Evolutionary conservation across 2,113 vertebrate species (phyloP), one percentile per base, ranked within the genome.

Genomic region (Pycnonotus jocosus): DNA sequence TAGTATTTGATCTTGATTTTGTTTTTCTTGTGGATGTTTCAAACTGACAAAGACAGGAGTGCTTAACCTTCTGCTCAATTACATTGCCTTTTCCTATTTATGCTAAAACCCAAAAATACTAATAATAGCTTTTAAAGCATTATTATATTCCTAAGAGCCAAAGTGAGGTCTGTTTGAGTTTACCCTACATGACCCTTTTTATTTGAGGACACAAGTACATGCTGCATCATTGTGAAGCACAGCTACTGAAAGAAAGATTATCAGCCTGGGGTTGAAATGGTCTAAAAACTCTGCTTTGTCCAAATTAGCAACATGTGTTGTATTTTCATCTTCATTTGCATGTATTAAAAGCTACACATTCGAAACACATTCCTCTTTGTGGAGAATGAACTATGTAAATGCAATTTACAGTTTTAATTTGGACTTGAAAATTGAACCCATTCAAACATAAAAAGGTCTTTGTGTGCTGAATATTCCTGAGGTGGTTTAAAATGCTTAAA

Each of bases 351-450:
- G 68, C 48, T 82, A 91, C 23, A 27, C 70, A 85, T 86, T 77
- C 93, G 96, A 97, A 98, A 97, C 93, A 97, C 97, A 96, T 86
- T 90, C 79, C 45, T 53, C 35, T 96, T 97, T 95, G 95, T 92
- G 77, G 57, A 69, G 88, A 97, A 96, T 94, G 88, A 97, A 96
- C 97, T 97, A 97, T 97, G 97, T 95, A 98, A 97, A 98, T 98
- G 83, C 86, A 97, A 98, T 98, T 97, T 97, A 95, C 96, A 98
- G 72, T 90, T 88, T 97, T 97, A 98, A 97, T 97, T 96, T 97
- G 83, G 61, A 77, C 81, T 90, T 96, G 92, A 95, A 97, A 96
- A 98, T 97, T 96, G 96, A 96, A 98, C 96, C 92, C 88, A 97
- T 94, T 97, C 95, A 94, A 92, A 97, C 17, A 70, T 69, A 90